phyloP scores from a whole-genome alignment of 2,888 invertebrate species.

The Machimus atricapillus region DNA sequence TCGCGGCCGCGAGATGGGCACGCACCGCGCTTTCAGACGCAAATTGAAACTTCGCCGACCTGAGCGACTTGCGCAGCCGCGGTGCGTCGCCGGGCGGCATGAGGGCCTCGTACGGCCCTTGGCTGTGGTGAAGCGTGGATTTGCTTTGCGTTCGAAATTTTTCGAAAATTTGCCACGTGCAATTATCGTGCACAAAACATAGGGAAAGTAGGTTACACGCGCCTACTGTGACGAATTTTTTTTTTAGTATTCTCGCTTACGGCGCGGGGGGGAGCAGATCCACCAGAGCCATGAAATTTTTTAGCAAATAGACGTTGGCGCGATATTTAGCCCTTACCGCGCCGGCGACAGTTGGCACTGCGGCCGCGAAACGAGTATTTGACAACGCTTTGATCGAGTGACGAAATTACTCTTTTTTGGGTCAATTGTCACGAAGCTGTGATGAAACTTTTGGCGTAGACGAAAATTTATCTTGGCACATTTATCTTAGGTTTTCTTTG shows the following conservation, averaged over 20 bases:
- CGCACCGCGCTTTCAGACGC: neutral
- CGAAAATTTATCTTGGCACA: neutral
- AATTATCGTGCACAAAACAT: constrained; percentile 40
- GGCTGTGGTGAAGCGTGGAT: neutral
- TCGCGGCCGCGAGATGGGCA: neutral
- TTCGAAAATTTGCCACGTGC: constrained; percentile 38
- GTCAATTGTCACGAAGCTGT: constrained; percentile 11
- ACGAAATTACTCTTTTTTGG: constrained; percentile 5
- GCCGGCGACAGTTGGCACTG: neutral
- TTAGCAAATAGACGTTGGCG: constrained; percentile 6
- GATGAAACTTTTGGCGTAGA: neutral
- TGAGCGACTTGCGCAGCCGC: neutral
- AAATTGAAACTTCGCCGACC: neutral
- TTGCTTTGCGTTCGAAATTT: neutral
- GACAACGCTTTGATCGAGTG: constrained; percentile 20
- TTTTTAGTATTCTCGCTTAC: neutral
- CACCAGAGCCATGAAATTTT: neutral
- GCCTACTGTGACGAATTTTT: neutral
- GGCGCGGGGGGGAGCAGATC: neutral
- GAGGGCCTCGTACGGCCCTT: neutral
- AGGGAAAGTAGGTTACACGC: constrained; percentile 42
- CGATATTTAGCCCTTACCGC: neutral
- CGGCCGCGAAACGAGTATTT: neutral
- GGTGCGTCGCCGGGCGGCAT: neutral
- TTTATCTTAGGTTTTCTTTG: neutral